phyloP scores from a whole-genome alignment of 2,113 vertebrate species.

The Hemichromis elongatus region DNA sequence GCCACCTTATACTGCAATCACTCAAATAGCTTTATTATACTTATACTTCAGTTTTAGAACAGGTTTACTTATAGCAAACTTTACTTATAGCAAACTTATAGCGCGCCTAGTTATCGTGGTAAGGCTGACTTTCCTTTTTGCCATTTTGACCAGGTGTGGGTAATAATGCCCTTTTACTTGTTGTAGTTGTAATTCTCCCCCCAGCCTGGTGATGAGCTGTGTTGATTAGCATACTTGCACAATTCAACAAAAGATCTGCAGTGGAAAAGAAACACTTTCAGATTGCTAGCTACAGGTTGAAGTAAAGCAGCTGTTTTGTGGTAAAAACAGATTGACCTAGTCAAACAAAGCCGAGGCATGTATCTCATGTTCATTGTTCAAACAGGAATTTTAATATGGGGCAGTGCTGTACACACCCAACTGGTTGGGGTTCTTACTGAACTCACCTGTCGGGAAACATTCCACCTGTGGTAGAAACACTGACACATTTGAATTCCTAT shows the following conservation, averaged over 20 bases:
- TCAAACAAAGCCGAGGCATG: neutral
- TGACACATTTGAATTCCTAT: neutral
- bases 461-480: neutral
- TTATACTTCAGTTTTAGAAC: neutral
- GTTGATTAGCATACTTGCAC: neutral
- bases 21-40: neutral
- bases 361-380: neutral
- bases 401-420: neutral
- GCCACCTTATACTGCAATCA: neutral
- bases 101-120: neutral
- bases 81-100: no score
- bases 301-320: neutral
- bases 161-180: neutral
- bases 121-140: neutral
- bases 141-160: neutral
- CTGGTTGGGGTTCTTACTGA: neutral
- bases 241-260: neutral
- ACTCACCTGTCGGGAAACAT: neutral
- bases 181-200: neutral
- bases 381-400: neutral
- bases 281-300: fast-evolving
- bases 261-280: neutral
- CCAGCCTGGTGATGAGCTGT: neutral
- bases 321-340: neutral
- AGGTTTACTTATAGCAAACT: neutral